These are phyloP conservation scores for Hemibagrus guttatus DNA, from an alignment of 2,797 vertebrate species.

Conservation along the genomic window DNA sequence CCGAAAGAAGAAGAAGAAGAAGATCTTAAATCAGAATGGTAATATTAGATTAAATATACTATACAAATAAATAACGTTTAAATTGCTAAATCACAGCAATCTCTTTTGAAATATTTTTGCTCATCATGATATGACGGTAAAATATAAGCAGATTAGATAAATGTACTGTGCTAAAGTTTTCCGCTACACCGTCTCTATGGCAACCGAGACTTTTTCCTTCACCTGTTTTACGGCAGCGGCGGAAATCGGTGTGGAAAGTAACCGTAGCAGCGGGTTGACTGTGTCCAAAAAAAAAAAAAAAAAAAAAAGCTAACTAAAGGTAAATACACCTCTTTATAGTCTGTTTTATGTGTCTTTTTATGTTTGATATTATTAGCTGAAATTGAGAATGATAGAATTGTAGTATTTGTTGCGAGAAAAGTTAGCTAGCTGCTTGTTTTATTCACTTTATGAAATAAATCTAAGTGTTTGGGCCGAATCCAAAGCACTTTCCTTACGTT, in stretches of 20 bases:
- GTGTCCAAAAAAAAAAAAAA: no score
- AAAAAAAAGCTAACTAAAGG: no score
- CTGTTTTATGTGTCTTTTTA: background rate
- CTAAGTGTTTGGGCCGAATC: background rate
- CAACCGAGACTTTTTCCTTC: background rate
- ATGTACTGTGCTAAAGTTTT: no score
- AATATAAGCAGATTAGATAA: no score
- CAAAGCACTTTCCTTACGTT: background rate
- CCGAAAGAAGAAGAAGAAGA: no score
- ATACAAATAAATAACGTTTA: no score
- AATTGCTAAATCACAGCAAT: background rate
- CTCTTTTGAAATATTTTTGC: background rate
- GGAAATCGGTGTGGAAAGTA: no score
- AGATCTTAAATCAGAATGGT: no score
- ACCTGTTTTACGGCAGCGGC: background rate
- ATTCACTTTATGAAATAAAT: background rate
- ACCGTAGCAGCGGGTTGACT: background rate
- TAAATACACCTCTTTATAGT: background rate
- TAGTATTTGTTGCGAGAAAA: background rate
- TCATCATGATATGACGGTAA: no score
- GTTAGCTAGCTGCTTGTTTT: background rate
- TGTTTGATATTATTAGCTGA: background rate
- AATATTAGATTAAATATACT: no score
- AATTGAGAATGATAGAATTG: background rate
- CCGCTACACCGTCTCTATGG: background rate